Evolutionary conservation across 2,797 vertebrate genomes (phyloP).

Genomic region (Paramormyrops hopkinsi): DNA sequence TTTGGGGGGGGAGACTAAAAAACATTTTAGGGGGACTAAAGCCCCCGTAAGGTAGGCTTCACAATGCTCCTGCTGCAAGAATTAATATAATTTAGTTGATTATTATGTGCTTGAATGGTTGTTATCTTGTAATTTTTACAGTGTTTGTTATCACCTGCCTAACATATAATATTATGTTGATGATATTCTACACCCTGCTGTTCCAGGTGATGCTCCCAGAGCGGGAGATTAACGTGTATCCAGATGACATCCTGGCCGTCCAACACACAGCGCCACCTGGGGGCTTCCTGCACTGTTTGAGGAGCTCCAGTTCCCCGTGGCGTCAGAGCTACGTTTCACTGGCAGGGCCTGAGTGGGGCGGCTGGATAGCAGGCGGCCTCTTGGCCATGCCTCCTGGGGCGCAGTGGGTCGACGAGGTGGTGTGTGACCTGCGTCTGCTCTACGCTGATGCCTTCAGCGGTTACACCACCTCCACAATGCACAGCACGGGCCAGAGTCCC

Average conservation of each 20-base stretch:
- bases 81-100: not conserved
- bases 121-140: not conserved
- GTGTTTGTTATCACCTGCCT: not conserved
- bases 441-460: constrained; percentile 49
- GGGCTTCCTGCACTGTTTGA: constrained; percentile 55
- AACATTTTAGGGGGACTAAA: not conserved
- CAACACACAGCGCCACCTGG: constrained; percentile 61
- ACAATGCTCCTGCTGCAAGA: not conserved
- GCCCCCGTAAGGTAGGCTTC: not conserved
- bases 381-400: constrained; percentile 34
- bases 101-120: not conserved
- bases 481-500: constrained; percentile 34
- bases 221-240: constrained; percentile 54
- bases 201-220: constrained; percentile 55
- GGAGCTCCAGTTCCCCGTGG: constrained; percentile 52
- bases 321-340: constrained; percentile 65
- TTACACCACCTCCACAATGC: constrained; percentile 27
- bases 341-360: constrained; percentile 48
- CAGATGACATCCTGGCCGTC: constrained; percentile 66
- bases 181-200: not conserved
- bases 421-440: constrained; percentile 62
- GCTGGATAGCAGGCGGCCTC: constrained; percentile 60
- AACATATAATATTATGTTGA: not conserved
- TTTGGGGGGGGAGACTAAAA: not conserved
- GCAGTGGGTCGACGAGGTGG: constrained; percentile 62